Base-by-base conservation (phyloP, 2,113 vertebrate species). In the Phyllostomus hastatus region DNA sequence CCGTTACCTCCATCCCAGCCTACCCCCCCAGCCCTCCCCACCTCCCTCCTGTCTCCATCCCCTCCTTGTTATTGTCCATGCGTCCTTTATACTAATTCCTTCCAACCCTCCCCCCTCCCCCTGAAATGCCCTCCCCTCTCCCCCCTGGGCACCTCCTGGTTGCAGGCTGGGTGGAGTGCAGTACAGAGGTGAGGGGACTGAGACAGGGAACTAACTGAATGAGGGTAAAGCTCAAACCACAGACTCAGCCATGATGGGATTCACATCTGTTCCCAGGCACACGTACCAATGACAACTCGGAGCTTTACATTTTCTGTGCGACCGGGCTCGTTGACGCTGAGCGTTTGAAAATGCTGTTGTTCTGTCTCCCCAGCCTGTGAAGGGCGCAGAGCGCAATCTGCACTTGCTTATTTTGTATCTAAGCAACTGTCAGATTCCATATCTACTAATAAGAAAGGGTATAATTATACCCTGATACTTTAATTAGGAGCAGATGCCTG, bases 401-500 rank as follows among this genome's bases (percentile, higher is more conserved):
- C 88, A 97, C 98, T 98, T 98, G 97, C 98, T 99, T 99, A 98
- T 98, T 98, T 98, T 98, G 98, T 99, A 98, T 98, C 99, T 98
- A 99, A 99, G 99, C 99, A 99, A 99, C 99, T 98, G 99, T 99
- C 98, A 98, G 98, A 98, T 98, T 98, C 97, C 87, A 91, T 98
- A 98, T 98, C 98, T 98, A 94, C 98, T 98, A 98, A 98, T 98
- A 98, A 98, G 98, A 98, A 99, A 98, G 98, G 98, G 96, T 98
- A 97, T 98, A 98, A 99, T 98, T 98, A 98, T 98, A 98, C 96
- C 96, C 97, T 97, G 98, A 98, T 98, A 98, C 98, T 98, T 98
- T 99, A 99, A 99, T 99, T 98, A 99, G 98, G 96, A 98, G 98
- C 98, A 99, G 98, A 99, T 99, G 98, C 98, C 98, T 98, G 79